Percentiles rank a stretch among this genome's conserved stretches.
These are phyloP conservation scores for Lathamus discolor DNA, from an alignment of 2,113 vertebrate species.

Conservation along the genomic window DNA sequence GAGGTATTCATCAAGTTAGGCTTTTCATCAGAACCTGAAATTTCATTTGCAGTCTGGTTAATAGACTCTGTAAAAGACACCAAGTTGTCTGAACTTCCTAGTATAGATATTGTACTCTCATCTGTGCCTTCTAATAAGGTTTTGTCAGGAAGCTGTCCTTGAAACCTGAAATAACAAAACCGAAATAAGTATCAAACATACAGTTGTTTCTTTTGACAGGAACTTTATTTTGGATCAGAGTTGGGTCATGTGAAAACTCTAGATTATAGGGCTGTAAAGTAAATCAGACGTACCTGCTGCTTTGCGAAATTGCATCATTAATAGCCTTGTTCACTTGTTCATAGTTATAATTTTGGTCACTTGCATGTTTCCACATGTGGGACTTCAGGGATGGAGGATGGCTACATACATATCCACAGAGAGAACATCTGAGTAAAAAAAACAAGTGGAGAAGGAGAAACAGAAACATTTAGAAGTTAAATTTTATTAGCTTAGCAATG, in stretches of 20 bases:
- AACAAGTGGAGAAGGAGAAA: background rate
- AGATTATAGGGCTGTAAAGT: background rate
- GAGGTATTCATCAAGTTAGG: slow-evolving; percentile 65
- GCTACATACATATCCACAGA: slow-evolving; percentile 97
- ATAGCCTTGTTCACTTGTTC: slow-evolving; percentile 98
- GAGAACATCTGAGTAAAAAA: slow-evolving; percentile 83
- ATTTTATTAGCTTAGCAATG: background rate
- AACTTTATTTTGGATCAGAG: background rate
- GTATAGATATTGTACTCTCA: slow-evolving; percentile 48
- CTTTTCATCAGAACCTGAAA: slow-evolving; percentile 60
- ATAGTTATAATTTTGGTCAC: slow-evolving; percentile 98
- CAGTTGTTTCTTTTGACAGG: background rate
- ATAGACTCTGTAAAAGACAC: slow-evolving; percentile 56
- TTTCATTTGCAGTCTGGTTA: slow-evolving; percentile 48
- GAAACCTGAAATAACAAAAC: slow-evolving; percentile 64
- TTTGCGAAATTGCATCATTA: slow-evolving; percentile 96
- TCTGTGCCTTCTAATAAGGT: slow-evolving; percentile 51
- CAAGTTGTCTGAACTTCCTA: slow-evolving; percentile 69
- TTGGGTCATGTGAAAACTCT: background rate
- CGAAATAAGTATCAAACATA: background rate
- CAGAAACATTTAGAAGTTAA: background rate
- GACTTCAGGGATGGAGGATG: slow-evolving; percentile 97
- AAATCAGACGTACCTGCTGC: slow-evolving; percentile 81
- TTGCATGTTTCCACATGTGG: slow-evolving; percentile 99
- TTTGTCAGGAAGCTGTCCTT: slow-evolving; percentile 70